Percentiles rank a stretch among this genome's conserved stretches.
phyloP scores from a whole-genome alignment of 2,888 invertebrate species.

The Thera obeliscata region DNA sequence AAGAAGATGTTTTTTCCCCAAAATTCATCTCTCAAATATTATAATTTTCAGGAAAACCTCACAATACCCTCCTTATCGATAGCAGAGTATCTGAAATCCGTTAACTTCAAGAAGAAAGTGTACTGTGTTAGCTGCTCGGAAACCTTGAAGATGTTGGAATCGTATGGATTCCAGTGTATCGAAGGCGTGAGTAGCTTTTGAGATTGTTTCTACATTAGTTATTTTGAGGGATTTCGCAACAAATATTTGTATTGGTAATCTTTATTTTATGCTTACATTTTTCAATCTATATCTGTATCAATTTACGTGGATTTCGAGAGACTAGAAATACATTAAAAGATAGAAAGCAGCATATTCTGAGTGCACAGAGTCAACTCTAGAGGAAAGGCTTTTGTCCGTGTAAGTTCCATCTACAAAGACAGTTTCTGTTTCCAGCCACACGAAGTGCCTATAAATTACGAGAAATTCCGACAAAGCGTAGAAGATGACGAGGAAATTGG shows the following conservation, averaged over 20 bases:
- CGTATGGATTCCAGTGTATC: slow-evolving; percentile 72
- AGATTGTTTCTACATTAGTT: neutral
- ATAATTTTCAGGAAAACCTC: slow-evolving; percentile 67
- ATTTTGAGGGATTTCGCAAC: too few relatives aligned
- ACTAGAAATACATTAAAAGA: too few relatives aligned
- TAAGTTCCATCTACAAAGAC: neutral
- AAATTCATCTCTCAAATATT: too few relatives aligned
- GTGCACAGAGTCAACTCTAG: too few relatives aligned
- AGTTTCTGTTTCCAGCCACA: slow-evolving; percentile 58
- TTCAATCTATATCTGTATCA: too few relatives aligned
- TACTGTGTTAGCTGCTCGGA: slow-evolving; percentile 72
- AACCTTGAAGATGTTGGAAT: slow-evolving; percentile 63
- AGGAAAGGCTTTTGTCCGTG: too few relatives aligned
- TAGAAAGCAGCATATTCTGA: too few relatives aligned
- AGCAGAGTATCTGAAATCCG: slow-evolving; percentile 79
- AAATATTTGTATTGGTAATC: too few relatives aligned
- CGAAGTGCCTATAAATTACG: slow-evolving; percentile 51
- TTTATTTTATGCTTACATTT: too few relatives aligned
- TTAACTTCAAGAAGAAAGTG: slow-evolving; percentile 78
- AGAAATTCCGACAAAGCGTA: slow-evolving; percentile 59
- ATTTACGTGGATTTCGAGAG: too few relatives aligned
- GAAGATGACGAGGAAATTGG: slow-evolving; percentile 76
- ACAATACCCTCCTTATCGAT: slow-evolving; percentile 80
- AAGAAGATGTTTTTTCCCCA: too few relatives aligned
- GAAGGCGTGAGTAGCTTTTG: slow-evolving; percentile 65